Base-by-base conservation (phyloP, 2,113 vertebrate species). In the Coturnix japonica region DNA sequence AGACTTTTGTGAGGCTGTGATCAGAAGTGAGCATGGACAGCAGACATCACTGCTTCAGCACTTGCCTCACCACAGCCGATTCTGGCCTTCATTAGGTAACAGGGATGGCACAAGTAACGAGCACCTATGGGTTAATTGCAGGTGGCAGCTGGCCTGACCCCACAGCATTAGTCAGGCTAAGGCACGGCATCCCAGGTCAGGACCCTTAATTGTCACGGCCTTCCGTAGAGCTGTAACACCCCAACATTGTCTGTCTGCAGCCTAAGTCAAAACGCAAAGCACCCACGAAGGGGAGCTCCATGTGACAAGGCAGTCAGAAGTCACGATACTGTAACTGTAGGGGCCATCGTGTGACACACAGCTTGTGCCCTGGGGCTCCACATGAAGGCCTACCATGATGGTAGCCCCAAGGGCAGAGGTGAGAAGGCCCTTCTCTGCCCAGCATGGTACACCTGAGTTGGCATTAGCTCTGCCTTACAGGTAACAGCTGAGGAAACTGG, bases 181-280 rank as follows among this genome's bases (percentile, higher is more conserved):
- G 37, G 37, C 81, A 33, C 71, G 78, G 81, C 81, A 83, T 92
- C 77, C 57, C 78, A 43, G 84, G 74, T 92, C 77, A 93, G 87
- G 94, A 90, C 92, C 84, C 94, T 85, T 71, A 78, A 89, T 79
- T 95, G 74, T 74, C 51, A 16, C 44, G 66, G 33, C 33, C 53
- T 54, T 30, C 54, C 54, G 80, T 41, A 54, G 5, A 20, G 47
- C 46, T 63, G n/a, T 18, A 51, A 15, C 33, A 47, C 47, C 54
- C 64, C 11, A 1, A 4, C 4, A 13, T 21, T 33, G 33, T 33
- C 56, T 33, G 31, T 22, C 56, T 33, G 56, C 56, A 20, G 20
- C 56, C 31, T 13, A 33, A n/a, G 56, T 57, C n/a, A 57, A 22
- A 13, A 21, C 20, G 3, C 56, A 21, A 33, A n/a, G 56, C 28